Evolutionary conservation across 2,797 vertebrate species (phyloP).

Genomic region (Dromococcyx pavoninus): DNA sequence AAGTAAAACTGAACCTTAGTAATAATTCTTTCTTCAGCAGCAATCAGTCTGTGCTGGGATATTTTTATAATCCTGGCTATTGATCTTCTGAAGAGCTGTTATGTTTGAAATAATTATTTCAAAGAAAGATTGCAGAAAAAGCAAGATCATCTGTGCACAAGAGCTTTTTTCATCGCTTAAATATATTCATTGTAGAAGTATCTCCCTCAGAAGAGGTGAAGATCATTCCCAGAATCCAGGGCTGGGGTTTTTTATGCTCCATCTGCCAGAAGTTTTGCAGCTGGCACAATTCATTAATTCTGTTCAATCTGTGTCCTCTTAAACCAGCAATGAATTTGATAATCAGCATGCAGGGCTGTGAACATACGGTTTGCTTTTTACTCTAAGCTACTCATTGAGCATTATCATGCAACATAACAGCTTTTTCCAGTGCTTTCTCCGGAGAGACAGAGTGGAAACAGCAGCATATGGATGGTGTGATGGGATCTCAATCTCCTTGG

Average conservation of each 20-base stretch:
- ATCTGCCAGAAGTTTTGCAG: conserved; percentile 43
- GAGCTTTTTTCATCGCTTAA: not conserved
- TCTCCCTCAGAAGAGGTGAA: conserved; percentile 23
- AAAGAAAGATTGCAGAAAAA: conserved; percentile 28
- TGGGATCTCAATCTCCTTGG: not conserved
- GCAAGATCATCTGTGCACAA: not conserved
- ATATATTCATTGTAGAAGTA: conserved; percentile 20
- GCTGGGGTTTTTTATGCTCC: not conserved
- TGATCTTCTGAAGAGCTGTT: conserved; percentile 51
- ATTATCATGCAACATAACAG: not conserved
- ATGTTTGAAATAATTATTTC: conserved; percentile 64
- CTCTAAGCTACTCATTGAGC: not conserved
- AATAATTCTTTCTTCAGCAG: conserved; percentile 24
- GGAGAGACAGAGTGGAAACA: not conserved
- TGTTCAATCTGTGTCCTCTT: conserved; percentile 17
- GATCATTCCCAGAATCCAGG: not conserved
- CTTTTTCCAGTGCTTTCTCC: not conserved
- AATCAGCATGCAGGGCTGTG: not conserved
- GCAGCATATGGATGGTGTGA: not conserved
- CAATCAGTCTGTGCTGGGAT: not conserved
- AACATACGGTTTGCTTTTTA: not conserved
- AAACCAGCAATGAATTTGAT: not conserved
- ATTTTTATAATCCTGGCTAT: conserved; percentile 43
- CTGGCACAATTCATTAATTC: conserved; percentile 35
- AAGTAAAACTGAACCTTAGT: not conserved